phyloP scores from a whole-genome alignment of 2,888 invertebrate species.

The Griposia aprilina region DNA sequence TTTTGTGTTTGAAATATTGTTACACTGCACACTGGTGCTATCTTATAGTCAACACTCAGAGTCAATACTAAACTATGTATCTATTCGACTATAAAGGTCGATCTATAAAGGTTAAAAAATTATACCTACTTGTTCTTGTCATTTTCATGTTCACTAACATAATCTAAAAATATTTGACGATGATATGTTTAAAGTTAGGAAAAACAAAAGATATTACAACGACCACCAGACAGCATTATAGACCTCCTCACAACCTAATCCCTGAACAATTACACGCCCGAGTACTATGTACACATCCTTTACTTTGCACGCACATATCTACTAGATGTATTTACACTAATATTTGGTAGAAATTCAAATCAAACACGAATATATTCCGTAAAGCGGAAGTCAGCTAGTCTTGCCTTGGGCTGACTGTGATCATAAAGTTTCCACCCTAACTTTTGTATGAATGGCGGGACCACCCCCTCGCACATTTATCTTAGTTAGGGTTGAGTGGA shows the following conservation, averaged over 20 bases:
- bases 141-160: too few relatives aligned
- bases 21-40: too few relatives aligned
- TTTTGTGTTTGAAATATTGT: too few relatives aligned
- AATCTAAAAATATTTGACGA: background rate
- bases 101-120: background rate
- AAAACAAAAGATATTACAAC: too few relatives aligned
- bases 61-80: too few relatives aligned
- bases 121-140: background rate
- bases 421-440: constrained; percentile 62
- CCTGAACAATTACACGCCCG: background rate
- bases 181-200: too few relatives aligned
- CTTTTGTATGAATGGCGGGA: constrained; percentile 41
- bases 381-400: constrained; percentile 45
- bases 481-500: constrained; percentile 50
- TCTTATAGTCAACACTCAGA: too few relatives aligned
- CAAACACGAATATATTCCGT: constrained; percentile 52
- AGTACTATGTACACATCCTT: background rate
- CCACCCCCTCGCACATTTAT: constrained; percentile 55
- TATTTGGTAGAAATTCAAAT: constrained; percentile 54
- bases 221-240: background rate
- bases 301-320: too few relatives aligned
- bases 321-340: constrained; percentile 5
- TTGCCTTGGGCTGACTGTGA: constrained; percentile 40
- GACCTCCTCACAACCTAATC: background rate
- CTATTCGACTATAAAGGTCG: too few relatives aligned